Evolutionary conservation across 1,140 invertebrate genomes (phyloP).

Genomic region (Ruditapes philippinarum): DNA sequence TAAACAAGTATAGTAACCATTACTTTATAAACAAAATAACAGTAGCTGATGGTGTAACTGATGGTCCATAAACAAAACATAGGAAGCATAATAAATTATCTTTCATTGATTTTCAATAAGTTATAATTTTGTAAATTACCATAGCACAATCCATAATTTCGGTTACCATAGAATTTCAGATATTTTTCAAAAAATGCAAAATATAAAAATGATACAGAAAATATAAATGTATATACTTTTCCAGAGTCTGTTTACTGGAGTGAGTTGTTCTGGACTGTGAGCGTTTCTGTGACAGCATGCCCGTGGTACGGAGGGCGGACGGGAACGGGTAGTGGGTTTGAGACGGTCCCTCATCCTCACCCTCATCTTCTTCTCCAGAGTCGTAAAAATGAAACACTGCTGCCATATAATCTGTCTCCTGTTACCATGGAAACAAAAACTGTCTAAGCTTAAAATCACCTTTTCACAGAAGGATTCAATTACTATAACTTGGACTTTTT

Average conservation of each 20-base stretch:
- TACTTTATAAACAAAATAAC: no score
- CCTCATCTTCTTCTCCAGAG: slow-evolving; percentile 83
- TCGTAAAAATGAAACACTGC: slow-evolving; percentile 86
- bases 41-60: no score
- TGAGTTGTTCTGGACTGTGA: slow-evolving; percentile 61
- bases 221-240: slow-evolving; percentile 71
- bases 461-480: no score
- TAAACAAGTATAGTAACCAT: no score
- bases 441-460: neutral
- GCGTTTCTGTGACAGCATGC: slow-evolving; percentile 42
- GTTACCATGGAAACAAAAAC: neutral
- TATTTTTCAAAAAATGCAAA: no score
- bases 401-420: slow-evolving; percentile 86
- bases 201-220: no score
- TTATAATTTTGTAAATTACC: neutral
- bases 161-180: no score
- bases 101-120: neutral
- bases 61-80: no score
- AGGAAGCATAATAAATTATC: no score
- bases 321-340: neutral
- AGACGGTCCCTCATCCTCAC: slow-evolving; percentile 72
- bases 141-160: no score
- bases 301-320: neutral
- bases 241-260: slow-evolving; percentile 69
- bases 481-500: no score